phyloP scores from a whole-genome alignment of 64 coral and sea anemone genomes.

The Platygyra sinensis region DNA sequence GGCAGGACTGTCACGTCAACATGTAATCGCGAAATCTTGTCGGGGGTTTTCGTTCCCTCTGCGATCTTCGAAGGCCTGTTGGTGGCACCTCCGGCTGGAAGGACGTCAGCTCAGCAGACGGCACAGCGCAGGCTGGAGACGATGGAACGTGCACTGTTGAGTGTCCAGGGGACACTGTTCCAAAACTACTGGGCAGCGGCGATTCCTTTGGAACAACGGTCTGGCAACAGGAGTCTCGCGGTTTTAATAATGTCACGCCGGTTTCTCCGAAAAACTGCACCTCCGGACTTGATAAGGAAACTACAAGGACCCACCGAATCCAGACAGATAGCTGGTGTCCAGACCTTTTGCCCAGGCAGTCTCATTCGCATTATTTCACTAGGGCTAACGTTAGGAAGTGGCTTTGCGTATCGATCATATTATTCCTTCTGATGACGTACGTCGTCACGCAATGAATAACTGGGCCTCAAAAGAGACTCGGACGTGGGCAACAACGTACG shows the following conservation, averaged over 20 bases:
- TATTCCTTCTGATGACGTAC: background rate
- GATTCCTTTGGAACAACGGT: no score
- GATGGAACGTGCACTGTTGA: no score
- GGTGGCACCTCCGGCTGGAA: background rate
- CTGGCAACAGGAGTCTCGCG: background rate
- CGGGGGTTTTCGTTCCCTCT: background rate
- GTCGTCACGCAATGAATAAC: slow-evolving; percentile 6
- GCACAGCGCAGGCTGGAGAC: background rate
- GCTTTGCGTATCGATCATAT: slow-evolving; percentile 10
- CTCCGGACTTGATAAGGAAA: slow-evolving; percentile 2
- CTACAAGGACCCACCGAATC: slow-evolving; percentile 15
- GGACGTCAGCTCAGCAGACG: background rate
- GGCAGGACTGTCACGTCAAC: background rate
- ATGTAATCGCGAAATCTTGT: slow-evolving; percentile 10
- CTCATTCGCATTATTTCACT: slow-evolving; percentile 4
- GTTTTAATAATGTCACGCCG: slow-evolving; percentile 28
- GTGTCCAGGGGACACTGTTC: background rate
- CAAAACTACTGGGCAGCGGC: slow-evolving; percentile 4
- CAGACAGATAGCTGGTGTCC: slow-evolving; percentile 12
- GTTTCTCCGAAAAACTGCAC: slow-evolving; percentile 14
- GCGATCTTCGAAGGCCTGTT: slow-evolving; percentile 1
- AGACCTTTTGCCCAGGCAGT: slow-evolving; percentile 8
- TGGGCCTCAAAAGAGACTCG: background rate
- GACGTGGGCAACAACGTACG: slow-evolving; percentile 3
- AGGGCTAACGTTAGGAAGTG: background rate